Evolutionary conservation across 2,888 invertebrate genomes (phyloP).

Genomic region (Scrobipalpa atriplicella): DNA sequence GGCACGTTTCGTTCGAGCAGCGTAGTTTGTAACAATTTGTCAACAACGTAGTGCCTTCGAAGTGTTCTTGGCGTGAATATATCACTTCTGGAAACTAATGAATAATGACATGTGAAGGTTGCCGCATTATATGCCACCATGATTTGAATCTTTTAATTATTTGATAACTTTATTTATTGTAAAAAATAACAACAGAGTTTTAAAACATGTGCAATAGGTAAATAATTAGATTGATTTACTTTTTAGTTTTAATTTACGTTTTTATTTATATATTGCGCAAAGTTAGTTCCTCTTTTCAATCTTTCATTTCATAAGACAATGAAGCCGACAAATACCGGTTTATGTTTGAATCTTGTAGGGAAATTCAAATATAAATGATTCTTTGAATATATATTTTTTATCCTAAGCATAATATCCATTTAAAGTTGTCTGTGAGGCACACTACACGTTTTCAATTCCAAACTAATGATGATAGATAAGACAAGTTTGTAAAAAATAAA

Average conservation of each 20-base stretch:
- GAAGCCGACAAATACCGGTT: background rate
- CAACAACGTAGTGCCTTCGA: constrained; percentile 6
- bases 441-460: background rate
- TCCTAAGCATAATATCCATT: constrained; percentile 3
- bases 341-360: background rate
- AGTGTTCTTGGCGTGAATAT: background rate
- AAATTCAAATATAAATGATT: background rate
- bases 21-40: no score
- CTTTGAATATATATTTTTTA: background rate
- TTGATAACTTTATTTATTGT: background rate
- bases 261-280: background rate
- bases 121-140: constrained; percentile 15
- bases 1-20: background rate
- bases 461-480: no score
- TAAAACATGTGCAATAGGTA: constrained; percentile 5
- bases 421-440: background rate
- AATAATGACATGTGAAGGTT: background rate
- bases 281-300: background rate
- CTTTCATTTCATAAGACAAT: background rate
- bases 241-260: background rate
- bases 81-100: background rate
- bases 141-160: constrained; percentile 17
- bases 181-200: background rate
- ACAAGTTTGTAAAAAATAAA: no score
- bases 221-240: constrained; percentile 7